Conservation (phyloP, 1,140 invertebrate species). For the Plodia interpunctella region DNA sequence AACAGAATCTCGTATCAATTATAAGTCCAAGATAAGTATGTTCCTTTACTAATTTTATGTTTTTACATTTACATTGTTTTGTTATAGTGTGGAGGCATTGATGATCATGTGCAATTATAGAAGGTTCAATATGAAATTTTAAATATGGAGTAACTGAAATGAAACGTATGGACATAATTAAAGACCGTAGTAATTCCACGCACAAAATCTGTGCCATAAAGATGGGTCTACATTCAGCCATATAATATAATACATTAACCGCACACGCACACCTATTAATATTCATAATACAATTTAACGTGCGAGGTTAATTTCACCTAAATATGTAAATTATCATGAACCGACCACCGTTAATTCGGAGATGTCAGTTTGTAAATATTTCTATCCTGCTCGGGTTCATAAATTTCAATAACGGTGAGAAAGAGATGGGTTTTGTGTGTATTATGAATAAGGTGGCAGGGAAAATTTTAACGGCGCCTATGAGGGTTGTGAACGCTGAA, state of each 20-base stretch:
- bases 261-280: conserved; percentile 66
- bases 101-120: too few relatives aligned
- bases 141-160: background rate
- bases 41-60: too few relatives aligned
- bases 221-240: conserved; percentile 39
- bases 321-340: conserved; percentile 77
- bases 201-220: conserved; percentile 63
- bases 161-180: background rate
- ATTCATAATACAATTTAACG: conserved; percentile 77
- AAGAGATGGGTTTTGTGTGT: conserved; percentile 45
- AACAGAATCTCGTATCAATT: too few relatives aligned
- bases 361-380: conserved; percentile 72
- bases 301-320: conserved; percentile 75
- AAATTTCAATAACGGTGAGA: conserved; percentile 16
- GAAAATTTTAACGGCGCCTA: conserved; percentile 76
- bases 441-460: conserved; percentile 75
- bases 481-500: conserved; percentile 73
- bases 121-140: too few relatives aligned
- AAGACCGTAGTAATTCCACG: conserved; percentile 15
- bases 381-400: conserved; percentile 33
- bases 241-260: conserved; percentile 58
- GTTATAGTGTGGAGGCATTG: too few relatives aligned
- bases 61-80: too few relatives aligned
- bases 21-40: too few relatives aligned
- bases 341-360: conserved; percentile 73